Evolutionary conservation across 2,888 invertebrate species (phyloP).

Genomic region (Apamea monoglypha): DNA sequence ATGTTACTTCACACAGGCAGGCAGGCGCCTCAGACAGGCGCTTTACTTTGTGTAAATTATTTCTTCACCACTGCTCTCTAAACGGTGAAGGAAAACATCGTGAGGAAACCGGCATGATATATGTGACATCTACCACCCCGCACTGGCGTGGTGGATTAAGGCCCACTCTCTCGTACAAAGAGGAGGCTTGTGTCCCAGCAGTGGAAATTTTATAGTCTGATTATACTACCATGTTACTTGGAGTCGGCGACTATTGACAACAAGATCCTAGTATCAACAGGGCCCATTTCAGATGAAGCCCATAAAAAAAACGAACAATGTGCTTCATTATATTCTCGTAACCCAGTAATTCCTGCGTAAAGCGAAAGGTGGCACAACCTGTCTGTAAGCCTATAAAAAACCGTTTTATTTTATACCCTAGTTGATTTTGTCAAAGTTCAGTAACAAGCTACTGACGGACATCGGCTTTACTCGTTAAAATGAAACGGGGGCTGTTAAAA

Average conservation of each 20-base stretch:
- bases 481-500: conserved; percentile 59
- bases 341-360: conserved; percentile 33
- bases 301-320: conserved; percentile 32
- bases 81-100: too few species aligned
- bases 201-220: too few species aligned
- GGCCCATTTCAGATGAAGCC: not conserved
- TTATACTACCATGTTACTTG: not conserved
- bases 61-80: too few species aligned
- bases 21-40: too few species aligned
- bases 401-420: conserved; percentile 58
- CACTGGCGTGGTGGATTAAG: too few species aligned
- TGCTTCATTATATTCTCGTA: conserved; percentile 37
- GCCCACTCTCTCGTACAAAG: too few species aligned
- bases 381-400: conserved; percentile 61
- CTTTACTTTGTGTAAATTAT: too few species aligned
- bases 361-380: conserved; percentile 42
- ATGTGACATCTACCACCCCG: too few species aligned
- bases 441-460: conserved; percentile 64
- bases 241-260: not conserved
- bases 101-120: too few species aligned
- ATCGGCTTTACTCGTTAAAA: conserved; percentile 61
- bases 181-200: too few species aligned
- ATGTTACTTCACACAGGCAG: too few species aligned
- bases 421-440: conserved; percentile 62
- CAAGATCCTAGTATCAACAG: not conserved